A percentile compares a stretch with the other conserved stretches of the same genome.
Evolutionary conservation across 1,140 invertebrate genomes (phyloP).

Genomic region (Homarus americanus): DNA sequence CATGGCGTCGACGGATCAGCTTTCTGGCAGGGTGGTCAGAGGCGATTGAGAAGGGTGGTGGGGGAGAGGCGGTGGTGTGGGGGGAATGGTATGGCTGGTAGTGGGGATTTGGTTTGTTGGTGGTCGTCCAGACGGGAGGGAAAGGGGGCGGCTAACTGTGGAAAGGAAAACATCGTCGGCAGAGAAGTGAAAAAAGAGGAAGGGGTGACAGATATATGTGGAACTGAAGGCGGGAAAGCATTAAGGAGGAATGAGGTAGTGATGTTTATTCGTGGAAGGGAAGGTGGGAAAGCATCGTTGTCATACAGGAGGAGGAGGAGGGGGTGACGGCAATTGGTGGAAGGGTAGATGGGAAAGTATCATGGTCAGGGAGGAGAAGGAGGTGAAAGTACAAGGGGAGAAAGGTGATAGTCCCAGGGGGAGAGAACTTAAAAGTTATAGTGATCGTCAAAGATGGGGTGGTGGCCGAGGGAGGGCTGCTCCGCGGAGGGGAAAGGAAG

Average conservation of each 20-base stretch:
- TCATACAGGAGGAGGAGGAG: too few species aligned
- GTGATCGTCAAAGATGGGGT: neutral
- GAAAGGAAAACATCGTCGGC: too few species aligned
- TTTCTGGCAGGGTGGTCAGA: slow-evolving; percentile 8
- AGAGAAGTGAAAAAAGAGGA: neutral
- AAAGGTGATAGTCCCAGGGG: neutral
- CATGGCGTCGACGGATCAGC: slow-evolving; percentile 57
- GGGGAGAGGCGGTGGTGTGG: neutral
- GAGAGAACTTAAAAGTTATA: too few species aligned
- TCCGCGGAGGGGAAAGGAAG: neutral
- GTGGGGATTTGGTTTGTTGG: neutral
- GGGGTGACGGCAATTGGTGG: too few species aligned
- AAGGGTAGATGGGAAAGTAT: too few species aligned
- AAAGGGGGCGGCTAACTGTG: too few species aligned
- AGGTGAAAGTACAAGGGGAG: too few species aligned
- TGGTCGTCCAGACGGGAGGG: neutral
- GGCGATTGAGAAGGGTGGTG: neutral
- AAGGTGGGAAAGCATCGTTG: too few species aligned
- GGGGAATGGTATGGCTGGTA: neutral
- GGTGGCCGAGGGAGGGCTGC: neutral
- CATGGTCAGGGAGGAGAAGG: too few species aligned
- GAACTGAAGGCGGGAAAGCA: too few species aligned
- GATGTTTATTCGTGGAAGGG: too few species aligned
- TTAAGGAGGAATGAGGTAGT: too few species aligned
- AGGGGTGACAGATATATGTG: neutral